Evolutionary conservation across 2,888 invertebrate species (phyloP).

Genomic region (Cremastobaeus sp.): DNA sequence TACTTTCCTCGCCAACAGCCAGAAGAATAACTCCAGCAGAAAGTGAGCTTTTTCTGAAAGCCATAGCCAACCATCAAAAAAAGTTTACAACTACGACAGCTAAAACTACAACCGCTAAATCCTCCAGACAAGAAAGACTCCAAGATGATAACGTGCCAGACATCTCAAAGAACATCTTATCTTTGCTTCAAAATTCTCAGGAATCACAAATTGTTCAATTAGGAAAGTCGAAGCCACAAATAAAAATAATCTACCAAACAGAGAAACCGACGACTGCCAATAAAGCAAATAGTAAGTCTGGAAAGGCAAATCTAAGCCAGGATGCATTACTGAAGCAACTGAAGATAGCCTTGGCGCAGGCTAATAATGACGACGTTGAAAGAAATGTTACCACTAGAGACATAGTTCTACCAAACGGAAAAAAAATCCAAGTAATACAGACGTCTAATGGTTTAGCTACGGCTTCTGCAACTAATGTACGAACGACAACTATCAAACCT

Average conservation of each 20-base stretch:
- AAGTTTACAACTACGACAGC: slow-evolving; percentile 69
- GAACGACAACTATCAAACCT: slow-evolving; percentile 82
- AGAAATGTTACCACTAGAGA: slow-evolving; percentile 86
- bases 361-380: slow-evolving; percentile 82
- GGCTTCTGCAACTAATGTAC: slow-evolving; percentile 71
- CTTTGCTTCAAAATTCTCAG: slow-evolving; percentile 65
- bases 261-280: slow-evolving; percentile 65
- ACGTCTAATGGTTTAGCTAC: slow-evolving; percentile 68
- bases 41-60: slow-evolving; percentile 74
- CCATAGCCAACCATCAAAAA: slow-evolving; percentile 75
- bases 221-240: slow-evolving; percentile 70
- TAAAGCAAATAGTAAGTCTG: slow-evolving; percentile 47
- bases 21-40: slow-evolving; percentile 74
- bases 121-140: slow-evolving; percentile 60
- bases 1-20: slow-evolving; percentile 71
- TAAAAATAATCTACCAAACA: slow-evolving; percentile 80
- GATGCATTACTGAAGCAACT: slow-evolving; percentile 83
- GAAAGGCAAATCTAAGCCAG: slow-evolving; percentile 69
- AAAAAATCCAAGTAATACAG: slow-evolving; percentile 82
- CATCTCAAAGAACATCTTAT: slow-evolving; percentile 53
- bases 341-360: slow-evolving; percentile 85
- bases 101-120: slow-evolving; percentile 37
- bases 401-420: slow-evolving; percentile 86
- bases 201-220: slow-evolving; percentile 63
- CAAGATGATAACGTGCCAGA: slow-evolving; percentile 57